Conservation (phyloP, 1,140 invertebrate genomes). For the Tribolium madens region DNA sequence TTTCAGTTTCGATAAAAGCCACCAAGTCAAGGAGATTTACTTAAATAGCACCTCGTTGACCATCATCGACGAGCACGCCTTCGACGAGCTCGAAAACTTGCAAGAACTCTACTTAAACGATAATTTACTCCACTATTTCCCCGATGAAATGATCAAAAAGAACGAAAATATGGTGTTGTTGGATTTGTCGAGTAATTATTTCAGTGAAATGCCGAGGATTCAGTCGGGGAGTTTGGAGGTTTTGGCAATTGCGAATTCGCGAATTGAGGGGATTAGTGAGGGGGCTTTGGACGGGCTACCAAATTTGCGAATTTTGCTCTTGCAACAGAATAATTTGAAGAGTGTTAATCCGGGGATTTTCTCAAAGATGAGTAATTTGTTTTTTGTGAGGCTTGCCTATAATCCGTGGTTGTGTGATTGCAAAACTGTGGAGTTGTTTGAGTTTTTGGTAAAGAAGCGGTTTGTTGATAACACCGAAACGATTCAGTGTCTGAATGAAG, state of each 20-base stretch:
- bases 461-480: conserved; percentile 54
- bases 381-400: conserved; percentile 53
- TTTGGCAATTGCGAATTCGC: conserved; percentile 54
- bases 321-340: conserved; percentile 60
- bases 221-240: conserved; percentile 54
- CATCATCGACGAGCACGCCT: conserved; percentile 53
- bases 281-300: conserved; percentile 54
- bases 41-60: conserved; percentile 59
- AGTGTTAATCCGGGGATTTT: conserved; percentile 55
- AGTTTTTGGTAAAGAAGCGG: conserved; percentile 45
- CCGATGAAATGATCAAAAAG: conserved; percentile 49
- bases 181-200: conserved; percentile 58
- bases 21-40: conserved; percentile 57
- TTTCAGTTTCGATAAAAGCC: conserved; percentile 56
- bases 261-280: conserved; percentile 51
- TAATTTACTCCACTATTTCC: conserved; percentile 56
- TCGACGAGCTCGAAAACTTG: conserved; percentile 56
- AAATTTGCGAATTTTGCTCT: conserved; percentile 55
- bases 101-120: conserved; percentile 57
- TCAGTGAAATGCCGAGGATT: conserved; percentile 56
- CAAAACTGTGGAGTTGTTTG: conserved; percentile 58
- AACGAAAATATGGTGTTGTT: conserved; percentile 55
- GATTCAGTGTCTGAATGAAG: conserved; percentile 49
- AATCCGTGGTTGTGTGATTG: conserved; percentile 60
- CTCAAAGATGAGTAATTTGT: conserved; percentile 30